Evolutionary conservation across 53 echinoderm and acorn worm species (phyloP), one percentile per base, ranked within the genome.

Genomic region (Antedon mediterranea): DNA sequence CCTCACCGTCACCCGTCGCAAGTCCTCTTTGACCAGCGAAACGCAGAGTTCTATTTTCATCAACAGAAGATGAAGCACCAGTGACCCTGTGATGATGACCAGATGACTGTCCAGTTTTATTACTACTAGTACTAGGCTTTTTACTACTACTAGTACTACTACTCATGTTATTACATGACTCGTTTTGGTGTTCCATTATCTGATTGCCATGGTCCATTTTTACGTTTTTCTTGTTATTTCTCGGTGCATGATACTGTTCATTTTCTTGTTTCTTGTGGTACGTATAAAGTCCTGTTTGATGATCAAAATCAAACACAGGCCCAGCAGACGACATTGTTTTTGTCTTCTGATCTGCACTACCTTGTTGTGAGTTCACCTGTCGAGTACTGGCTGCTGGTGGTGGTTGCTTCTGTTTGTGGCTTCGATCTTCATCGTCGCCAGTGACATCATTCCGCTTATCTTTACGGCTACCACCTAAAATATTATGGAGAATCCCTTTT

Each of bases 21-120:
- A 95, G 82, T 20, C 97, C 97, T 34, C 92, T 71, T 72, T 84
- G 85, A 23, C 97, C 97, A 6, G 92, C 92, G 78, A 92, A 95
- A 32, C 97, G 72, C 75, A 94, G 79, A 78, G 91, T 89, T 76
- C 89, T 82, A 72, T 92, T 89, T 33, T 95, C 92, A 72, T 84
- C 89, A 31, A 78, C 87, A 18, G 57, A 3, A 11, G 23, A 57
- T 18, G 57, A 57, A 15, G 57, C 57, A 57, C 37, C 37, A 37
- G 4, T 37, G 4, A 37, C 4, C 11, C 37, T 37, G n/a, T n/a
- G n/a, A n/a, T n/a, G n/a, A n/a, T n/a, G n/a, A n/a, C n/a, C n/a
- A n/a, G n/a, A n/a, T n/a, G n/a, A n/a, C n/a, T n/a, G n/a, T n/a
- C n/a, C n/a, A n/a, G n/a, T n/a, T n/a, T 41, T 41, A 41, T 13